Conservation (phyloP, 2,888 invertebrate species). For the Callimorpha dominula region DNA sequence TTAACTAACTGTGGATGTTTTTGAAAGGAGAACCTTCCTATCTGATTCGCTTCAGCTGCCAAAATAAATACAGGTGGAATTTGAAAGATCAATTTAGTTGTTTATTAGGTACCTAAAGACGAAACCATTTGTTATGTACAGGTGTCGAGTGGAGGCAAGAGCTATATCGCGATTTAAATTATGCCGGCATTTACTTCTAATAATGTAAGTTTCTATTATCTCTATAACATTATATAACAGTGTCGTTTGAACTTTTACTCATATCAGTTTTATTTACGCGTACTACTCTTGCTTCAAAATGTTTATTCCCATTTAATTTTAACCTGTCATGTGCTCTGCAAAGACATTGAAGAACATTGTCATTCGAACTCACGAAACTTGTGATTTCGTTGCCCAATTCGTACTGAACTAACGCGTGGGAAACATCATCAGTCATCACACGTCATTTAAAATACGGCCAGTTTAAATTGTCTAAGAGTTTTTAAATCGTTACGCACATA, state of each 20-base stretch:
- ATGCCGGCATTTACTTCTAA: background rate
- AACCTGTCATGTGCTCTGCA: constrained; percentile 10
- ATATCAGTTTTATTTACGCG: constrained; percentile 9
- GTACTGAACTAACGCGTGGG: constrained; percentile 35
- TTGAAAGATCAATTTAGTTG: background rate
- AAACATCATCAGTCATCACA: constrained; percentile 27
- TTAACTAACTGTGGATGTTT: constrained; percentile 36
- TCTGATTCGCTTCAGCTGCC: background rate
- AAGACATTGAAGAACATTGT: constrained; percentile 20
- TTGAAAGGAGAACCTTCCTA: constrained; percentile 28
- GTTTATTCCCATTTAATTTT: constrained; percentile 12
- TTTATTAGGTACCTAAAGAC: too few species aligned
- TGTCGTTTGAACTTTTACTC: constrained; percentile 19
- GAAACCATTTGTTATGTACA: background rate
- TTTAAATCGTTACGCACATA: constrained; percentile 19
- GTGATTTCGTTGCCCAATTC: constrained; percentile 24
- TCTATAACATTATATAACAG: constrained; percentile 2
- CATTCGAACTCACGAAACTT: constrained; percentile 31
- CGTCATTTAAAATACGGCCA: constrained; percentile 24
- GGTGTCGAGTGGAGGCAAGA: background rate
- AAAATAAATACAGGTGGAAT: constrained; percentile 5
- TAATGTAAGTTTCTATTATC: background rate
- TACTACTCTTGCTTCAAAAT: constrained; percentile 3
- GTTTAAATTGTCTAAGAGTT: constrained; percentile 13
- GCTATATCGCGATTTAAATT: background rate